These are phyloP conservation scores for Sciurus vulgaris DNA, from an alignment of 2,797 vertebrate species.

Conservation along the genomic window DNA sequence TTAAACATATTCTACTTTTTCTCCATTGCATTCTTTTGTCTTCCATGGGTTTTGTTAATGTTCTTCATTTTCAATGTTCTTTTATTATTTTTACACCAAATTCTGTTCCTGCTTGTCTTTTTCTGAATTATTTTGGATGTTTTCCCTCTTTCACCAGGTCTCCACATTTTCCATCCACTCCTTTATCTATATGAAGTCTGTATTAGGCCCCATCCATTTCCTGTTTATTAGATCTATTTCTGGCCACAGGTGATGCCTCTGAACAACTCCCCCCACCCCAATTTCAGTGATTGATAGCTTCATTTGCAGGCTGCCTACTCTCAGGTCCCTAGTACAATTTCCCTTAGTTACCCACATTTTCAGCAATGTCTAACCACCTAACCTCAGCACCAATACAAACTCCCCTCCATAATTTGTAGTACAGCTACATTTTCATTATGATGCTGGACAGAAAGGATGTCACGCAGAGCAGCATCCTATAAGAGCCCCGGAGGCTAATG, in stretches of 20 bases:
- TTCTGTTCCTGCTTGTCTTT: neutral
- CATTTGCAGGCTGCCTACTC: neutral
- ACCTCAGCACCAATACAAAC: neutral
- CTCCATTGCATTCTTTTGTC: neutral
- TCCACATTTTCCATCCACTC: neutral
- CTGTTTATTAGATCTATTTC: constrained; percentile 15
- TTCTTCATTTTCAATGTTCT: neutral
- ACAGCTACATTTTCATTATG: neutral
- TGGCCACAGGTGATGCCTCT: neutral
- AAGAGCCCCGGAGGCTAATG: neutral
- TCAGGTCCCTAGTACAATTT: neutral
- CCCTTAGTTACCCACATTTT: neutral
- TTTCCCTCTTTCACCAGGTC: neutral
- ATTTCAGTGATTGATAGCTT: constrained; percentile 4
- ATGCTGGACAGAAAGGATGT: constrained; percentile 3
- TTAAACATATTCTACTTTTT: constrained; percentile 25
- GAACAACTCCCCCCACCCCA: neutral
- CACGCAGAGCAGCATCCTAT: neutral
- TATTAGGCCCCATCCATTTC: neutral
- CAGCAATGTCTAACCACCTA: neutral
- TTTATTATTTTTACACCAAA: constrained; percentile 22
- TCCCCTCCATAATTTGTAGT: neutral
- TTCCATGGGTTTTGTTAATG: neutral
- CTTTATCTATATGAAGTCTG: neutral
- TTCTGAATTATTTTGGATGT: neutral